Percentiles rank a stretch among this genome's conserved stretches.
Conservation (phyloP, 2,797 vertebrate species). For the Acipenser ruthenus region DNA sequence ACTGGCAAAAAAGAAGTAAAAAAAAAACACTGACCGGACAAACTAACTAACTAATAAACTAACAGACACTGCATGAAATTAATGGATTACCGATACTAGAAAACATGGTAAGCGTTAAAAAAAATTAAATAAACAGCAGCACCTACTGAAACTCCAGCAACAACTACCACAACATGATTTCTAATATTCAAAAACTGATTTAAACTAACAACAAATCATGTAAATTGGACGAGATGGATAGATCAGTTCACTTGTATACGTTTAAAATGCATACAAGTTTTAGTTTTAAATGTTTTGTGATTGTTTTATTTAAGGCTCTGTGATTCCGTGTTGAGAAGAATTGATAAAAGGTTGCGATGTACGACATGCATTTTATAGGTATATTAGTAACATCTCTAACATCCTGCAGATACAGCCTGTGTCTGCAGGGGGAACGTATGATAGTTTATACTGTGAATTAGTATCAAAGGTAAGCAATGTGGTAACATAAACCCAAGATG, state of each 20-base stretch:
- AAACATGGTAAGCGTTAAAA: slow-evolving; percentile 39
- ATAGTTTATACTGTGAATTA: no score
- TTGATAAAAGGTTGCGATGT: not conserved
- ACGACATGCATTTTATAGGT: not conserved
- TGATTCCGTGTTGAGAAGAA: not conserved
- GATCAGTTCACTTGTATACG: not conserved
- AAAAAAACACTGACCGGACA: slow-evolving; percentile 25
- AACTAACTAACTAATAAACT: slow-evolving; percentile 32
- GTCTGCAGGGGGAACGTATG: no score
- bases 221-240: slow-evolving; percentile 4
- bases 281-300: slow-evolving; percentile 2
- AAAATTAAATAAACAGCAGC: slow-evolving; percentile 29
- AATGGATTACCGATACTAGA: slow-evolving; percentile 41
- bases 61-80: slow-evolving; percentile 57
- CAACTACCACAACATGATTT: slow-evolving; percentile 6
- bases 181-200: slow-evolving; percentile 12
- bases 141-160: slow-evolving; percentile 23
- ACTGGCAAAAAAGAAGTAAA: slow-evolving; percentile 85
- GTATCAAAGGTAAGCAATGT: no score
- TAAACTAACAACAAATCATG: slow-evolving; percentile 1
- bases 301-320: slow-evolving; percentile 4
- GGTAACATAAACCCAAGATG: no score
- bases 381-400: slow-evolving; percentile 4
- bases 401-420: not conserved
- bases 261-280: slow-evolving; percentile 9